Percentiles rank a stretch among this genome's conserved stretches.
These are phyloP conservation scores for Nineta flava DNA, from an alignment of 2,888 invertebrate genomes.

Conservation along the genomic window DNA sequence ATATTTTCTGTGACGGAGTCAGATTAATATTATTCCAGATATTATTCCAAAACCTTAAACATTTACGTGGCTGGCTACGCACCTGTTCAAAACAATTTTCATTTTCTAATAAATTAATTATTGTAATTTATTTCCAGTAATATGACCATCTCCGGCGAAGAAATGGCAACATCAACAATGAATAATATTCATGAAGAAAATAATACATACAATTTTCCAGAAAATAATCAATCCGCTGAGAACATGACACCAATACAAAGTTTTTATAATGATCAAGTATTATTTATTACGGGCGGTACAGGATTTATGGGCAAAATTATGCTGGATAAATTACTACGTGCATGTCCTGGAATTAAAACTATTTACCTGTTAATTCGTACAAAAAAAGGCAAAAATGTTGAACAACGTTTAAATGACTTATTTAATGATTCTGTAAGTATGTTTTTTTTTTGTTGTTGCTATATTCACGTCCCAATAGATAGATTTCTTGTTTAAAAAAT, in stretches of 20 bases:
- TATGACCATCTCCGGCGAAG: too few relatives aligned
- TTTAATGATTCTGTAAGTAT: neutral
- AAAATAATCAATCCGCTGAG: neutral
- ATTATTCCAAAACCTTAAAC: too few relatives aligned
- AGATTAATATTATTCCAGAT: too few relatives aligned
- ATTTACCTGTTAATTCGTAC: neutral
- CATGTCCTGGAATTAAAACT: neutral
- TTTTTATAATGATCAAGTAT: neutral
- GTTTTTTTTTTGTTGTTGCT: neutral
- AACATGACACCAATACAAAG: neutral
- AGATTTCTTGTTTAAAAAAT: too few relatives aligned
- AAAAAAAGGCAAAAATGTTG: neutral
- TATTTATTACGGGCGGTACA: neutral
- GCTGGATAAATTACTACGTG: neutral
- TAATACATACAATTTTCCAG: neutral
- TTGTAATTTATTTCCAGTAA: too few relatives aligned
- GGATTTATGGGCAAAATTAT: neutral
- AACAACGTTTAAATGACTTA: neutral
- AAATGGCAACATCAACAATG: too few relatives aligned
- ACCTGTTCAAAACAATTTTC: too few relatives aligned
- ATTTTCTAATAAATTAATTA: too few relatives aligned
- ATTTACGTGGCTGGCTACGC: too few relatives aligned
- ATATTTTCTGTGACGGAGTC: too few relatives aligned
- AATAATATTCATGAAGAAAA: neutral
- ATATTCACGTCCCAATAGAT: neutral